Base-by-base conservation (phyloP, 2,797 vertebrate species). In the Strix occidentalis region DNA sequence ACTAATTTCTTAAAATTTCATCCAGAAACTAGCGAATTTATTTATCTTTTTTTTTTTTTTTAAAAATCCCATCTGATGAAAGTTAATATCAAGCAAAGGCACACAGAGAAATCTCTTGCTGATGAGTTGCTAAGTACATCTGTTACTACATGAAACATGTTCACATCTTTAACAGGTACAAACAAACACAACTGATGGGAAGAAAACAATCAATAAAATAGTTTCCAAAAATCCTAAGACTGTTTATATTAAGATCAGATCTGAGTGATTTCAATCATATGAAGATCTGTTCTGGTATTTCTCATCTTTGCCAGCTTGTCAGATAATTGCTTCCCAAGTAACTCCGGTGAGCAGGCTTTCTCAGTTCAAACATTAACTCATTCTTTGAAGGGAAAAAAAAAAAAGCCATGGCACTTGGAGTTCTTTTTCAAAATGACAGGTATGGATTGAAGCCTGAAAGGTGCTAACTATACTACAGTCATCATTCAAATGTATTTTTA, bases 101-200 rank as follows among this genome's bases (percentile, higher is more conserved):
- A 86, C 31, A 84, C 24, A n/a, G 26, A 70, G 86, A 88, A 95
- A 78, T 56, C 66, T 74, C 71, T 65, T 89, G 65, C 50, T 71
- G 89, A 93, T 93, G 66, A 96, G 70, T 92, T 70, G 60, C 79
- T 89, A 95, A 96, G 84, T 74, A 96, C 89, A 97, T 96, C 86
- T 95, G 54, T 79, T 64, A 93, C 82, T 95, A 95, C 76, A 94
- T 90, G 85, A 97, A 98, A 91, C 92, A 97, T 37, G 63, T 81
- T 97, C 92, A 84, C 58, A 84, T 86, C 57, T 97, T 95, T 95
- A 98, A 96, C 96, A 97, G 95, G 87, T 96, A 97, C 93, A 98
- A 98, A 98, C 96, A 97, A 95, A 98, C 96, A 96, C 83, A 93
- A 93, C 90, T 97, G 95, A 97, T 96, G 95, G 90, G 89, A 95